A percentile compares a stretch with the other conserved stretches of the same genome.
Conservation (phyloP, 2,113 vertebrate species). For the Callorhinus ursinus region DNA sequence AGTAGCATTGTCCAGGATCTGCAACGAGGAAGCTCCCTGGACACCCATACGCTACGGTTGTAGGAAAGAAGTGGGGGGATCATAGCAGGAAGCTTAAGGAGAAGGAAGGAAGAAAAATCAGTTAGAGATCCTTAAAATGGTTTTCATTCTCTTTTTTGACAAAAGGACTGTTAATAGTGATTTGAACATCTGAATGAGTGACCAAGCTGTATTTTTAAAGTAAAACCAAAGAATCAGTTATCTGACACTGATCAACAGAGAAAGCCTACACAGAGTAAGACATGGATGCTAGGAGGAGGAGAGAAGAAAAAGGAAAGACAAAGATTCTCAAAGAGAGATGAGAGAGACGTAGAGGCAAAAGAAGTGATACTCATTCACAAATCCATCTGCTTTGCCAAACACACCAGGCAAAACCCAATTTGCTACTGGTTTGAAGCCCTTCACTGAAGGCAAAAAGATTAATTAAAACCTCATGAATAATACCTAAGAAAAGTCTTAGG, state of each 20-base stretch:
- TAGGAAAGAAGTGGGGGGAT: neutral
- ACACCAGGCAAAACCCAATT: neutral
- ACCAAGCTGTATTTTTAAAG: neutral
- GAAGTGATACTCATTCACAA: neutral
- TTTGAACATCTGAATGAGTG: neutral
- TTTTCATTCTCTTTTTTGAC: neutral
- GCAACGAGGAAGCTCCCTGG: slow-evolving; percentile 11
- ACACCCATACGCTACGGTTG: neutral
- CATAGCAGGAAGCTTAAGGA: slow-evolving; percentile 54
- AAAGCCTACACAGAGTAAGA: neutral
- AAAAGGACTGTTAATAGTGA: neutral
- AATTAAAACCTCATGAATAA: neutral
- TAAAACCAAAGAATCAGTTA: neutral
- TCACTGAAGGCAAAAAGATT: neutral
- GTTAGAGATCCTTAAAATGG: neutral
- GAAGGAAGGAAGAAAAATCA: neutral
- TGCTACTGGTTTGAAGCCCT: neutral
- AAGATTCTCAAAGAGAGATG: neutral
- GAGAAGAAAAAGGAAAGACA: neutral
- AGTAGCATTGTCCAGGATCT: slow-evolving; percentile 13
- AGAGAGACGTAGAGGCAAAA: neutral
- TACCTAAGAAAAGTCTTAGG: neutral
- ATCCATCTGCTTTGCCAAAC: neutral
- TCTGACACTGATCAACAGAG: neutral
- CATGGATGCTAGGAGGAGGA: neutral